Percentiles rank a stretch among this genome's conserved stretches.
Evolutionary conservation across 2,888 invertebrate genomes (phyloP).

Genomic region (Lordiphosa andalusiaca): DNA sequence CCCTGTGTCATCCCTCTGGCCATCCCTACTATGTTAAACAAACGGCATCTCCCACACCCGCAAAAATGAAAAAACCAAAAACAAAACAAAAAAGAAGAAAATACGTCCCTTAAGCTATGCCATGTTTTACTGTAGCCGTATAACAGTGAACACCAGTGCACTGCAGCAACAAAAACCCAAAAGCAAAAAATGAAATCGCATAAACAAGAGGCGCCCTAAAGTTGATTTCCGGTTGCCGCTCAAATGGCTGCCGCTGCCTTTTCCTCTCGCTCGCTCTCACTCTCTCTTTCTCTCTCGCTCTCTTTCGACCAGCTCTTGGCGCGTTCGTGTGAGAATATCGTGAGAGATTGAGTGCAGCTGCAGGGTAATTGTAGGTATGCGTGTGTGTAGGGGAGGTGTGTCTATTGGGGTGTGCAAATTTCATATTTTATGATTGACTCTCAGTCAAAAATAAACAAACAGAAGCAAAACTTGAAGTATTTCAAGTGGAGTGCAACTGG

Average conservation of each 20-base stretch:
- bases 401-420: slow-evolving; percentile 45
- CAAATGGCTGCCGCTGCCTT: slow-evolving; percentile 52
- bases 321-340: slow-evolving; percentile 68
- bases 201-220: slow-evolving; percentile 68
- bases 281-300: no score
- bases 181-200: slow-evolving; percentile 46
- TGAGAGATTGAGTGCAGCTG: slow-evolving; percentile 53
- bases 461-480: slow-evolving; percentile 12
- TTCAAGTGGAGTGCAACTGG: slow-evolving; percentile 5
- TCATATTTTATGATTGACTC: slow-evolving; percentile 71
- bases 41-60: slow-evolving; percentile 42
- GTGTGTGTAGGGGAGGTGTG: slow-evolving; percentile 19
- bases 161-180: slow-evolving; percentile 2
- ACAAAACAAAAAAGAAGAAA: slow-evolving; percentile 17
- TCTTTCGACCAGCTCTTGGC: slow-evolving; percentile 14
- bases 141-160: neutral
- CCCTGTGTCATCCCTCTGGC: slow-evolving; percentile 12
- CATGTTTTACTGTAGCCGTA: slow-evolving; percentile 24
- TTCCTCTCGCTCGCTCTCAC: neutral
- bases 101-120: slow-evolving; percentile 45
- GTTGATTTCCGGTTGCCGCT: slow-evolving; percentile 73
- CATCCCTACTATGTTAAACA: slow-evolving; percentile 46
- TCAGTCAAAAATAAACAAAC: slow-evolving; percentile 13
- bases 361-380: slow-evolving; percentile 48
- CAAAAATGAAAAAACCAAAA: slow-evolving; percentile 10